Evolutionary conservation across 2,888 invertebrate genomes (phyloP), one percentile per base, ranked within the genome.

Genomic region (Dynastes tityus): DNA sequence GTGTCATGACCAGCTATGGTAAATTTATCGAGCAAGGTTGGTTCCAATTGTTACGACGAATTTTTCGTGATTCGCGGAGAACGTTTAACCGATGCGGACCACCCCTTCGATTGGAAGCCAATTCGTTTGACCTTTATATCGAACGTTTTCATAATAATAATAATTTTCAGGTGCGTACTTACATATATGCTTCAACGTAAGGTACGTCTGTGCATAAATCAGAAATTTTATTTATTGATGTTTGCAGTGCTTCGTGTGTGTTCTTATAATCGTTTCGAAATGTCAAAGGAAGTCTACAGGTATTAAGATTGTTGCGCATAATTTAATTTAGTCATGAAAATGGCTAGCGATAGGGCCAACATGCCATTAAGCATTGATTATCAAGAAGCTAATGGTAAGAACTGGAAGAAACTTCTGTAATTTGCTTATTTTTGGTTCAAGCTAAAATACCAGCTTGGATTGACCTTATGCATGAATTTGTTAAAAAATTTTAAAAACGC

Each of bases 1-100:
- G 82, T 82, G 82, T 82, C 82, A 82, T 81, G 82, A 82, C 82
- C 82, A 82, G 79, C 79, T 82, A 80, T 80, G 82, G 80, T 79
- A 80, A 78, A 82, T 80, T 78, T 70, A 78, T 74, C 79, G 75
- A 79, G 78, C 80, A 81, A 82, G 81, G 80, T 78, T 81, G 79
- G 76, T 40, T 61, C 73, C 79, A 79, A 45, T 45, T 45, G 45
- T 80, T 80, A 77, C 77, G 61, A 80, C 78, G 73, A 78, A 78
- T 73, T 78, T 77, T 74, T 74, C 51, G 73, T 61, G 61, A 61
- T 58, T 22, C 45, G 61, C 32, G 55, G 65, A 65, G 37, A 71
- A 29, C 71, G 71, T 71, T 71, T 37, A 53, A 16, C 53, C 65
- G 55, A 55, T 13, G 32, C 40, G 29, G 73, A 74, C 73, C 73